Conservation (phyloP, 2,113 vertebrate species). For the Chloroceryle aenea region DNA sequence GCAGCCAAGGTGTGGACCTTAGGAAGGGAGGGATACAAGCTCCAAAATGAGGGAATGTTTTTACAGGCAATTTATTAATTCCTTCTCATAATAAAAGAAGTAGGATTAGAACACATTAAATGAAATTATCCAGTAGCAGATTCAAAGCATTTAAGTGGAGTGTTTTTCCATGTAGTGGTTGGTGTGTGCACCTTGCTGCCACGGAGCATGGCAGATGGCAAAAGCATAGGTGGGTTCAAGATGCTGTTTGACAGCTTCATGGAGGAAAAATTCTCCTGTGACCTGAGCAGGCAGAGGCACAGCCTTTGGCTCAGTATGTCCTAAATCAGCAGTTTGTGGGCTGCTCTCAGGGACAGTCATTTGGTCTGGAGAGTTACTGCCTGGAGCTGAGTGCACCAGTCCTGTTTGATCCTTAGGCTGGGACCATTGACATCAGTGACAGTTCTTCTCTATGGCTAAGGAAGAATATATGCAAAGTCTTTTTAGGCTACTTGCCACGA, state of each 20-base stretch:
- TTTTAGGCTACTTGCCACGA: neutral
- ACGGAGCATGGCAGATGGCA: fast-evolving
- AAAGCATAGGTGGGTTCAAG: neutral
- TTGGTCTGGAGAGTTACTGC: no score
- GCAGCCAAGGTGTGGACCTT: fast-evolving
- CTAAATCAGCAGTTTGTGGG: no score
- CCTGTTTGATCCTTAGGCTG: neutral
- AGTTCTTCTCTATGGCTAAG: neutral
- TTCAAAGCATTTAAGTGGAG: neutral
- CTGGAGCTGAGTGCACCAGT: fast-evolving
- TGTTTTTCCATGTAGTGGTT: neutral
- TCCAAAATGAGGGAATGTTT: neutral
- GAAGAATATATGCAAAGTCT: neutral
- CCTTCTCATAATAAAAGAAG: neutral
- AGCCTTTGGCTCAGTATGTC: neutral
- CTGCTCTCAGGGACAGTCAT: fast-evolving
- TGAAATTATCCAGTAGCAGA: neutral
- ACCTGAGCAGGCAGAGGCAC: neutral
- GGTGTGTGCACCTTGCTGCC: fast-evolving
- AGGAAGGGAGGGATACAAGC: neutral
- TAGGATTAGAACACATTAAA: neutral
- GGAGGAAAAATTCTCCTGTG: fast-evolving
- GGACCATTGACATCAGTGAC: neutral
- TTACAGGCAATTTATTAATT: neutral
- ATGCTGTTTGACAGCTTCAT: neutral